A percentile compares a stretch with the other conserved stretches of the same genome.
These are phyloP conservation scores for Passer montanus DNA, from an alignment of 2,113 vertebrate species.

Conservation along the genomic window DNA sequence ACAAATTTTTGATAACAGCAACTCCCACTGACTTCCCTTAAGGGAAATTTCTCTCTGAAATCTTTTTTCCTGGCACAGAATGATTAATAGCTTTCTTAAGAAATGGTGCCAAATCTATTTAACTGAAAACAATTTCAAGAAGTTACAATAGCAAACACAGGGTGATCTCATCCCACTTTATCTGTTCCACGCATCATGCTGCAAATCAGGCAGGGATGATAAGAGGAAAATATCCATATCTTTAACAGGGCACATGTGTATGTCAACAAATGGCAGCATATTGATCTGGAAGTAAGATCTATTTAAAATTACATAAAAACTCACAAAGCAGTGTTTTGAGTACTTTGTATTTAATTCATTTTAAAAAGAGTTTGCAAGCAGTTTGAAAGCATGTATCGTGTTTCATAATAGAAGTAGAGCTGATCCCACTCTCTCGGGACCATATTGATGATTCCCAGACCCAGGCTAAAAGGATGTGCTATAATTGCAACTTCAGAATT, in stretches of 20 bases:
- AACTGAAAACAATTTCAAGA: constrained; percentile 37
- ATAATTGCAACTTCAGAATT: not conserved
- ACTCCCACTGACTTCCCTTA: constrained; percentile 23
- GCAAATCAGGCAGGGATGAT: not conserved
- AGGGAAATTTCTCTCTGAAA: constrained; percentile 43
- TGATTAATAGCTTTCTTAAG: constrained; percentile 44
- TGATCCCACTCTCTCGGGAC: not conserved
- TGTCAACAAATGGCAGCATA: constrained; percentile 3
- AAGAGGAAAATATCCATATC: constrained; percentile 25
- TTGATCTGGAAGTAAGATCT: constrained; percentile 38
- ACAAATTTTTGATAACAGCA: constrained; percentile 38
- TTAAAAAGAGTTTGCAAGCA: constrained; percentile 13
- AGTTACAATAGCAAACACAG: constrained; percentile 21
- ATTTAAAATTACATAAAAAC: not conserved
- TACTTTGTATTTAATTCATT: constrained; percentile 26
- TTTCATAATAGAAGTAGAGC: constrained; percentile 28
- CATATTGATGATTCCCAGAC: not conserved
- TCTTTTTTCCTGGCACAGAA: constrained; percentile 25
- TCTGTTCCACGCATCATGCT: not conserved
- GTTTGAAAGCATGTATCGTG: not conserved
- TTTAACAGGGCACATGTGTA: not conserved
- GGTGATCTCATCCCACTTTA: constrained; percentile 40
- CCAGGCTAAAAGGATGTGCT: not conserved
- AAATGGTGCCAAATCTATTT: constrained; percentile 49
- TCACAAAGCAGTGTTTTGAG: constrained; percentile 28